A percentile compares a stretch with the other conserved stretches of the same genome.
phyloP scores from a whole-genome alignment of 2,113 vertebrate genomes.

The Acrocephalus arundinaceus region DNA sequence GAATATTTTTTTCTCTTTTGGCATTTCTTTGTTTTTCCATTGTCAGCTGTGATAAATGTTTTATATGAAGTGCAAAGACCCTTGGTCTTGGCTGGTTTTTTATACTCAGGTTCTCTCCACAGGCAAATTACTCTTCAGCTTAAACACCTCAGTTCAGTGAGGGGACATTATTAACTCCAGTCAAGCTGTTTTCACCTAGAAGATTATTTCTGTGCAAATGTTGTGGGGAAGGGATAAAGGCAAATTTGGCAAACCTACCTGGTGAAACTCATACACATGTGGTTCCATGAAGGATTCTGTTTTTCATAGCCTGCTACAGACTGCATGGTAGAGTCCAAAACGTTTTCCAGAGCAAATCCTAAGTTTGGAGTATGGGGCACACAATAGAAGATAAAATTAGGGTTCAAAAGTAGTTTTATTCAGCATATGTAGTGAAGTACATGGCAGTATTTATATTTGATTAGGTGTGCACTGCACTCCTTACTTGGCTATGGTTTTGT shows the following conservation, averaged over 20 bases:
- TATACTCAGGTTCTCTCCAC: neutral
- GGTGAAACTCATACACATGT: neutral
- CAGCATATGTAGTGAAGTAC: neutral
- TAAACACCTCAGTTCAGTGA: neutral
- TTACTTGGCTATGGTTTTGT: accelerated
- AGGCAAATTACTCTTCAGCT: neutral
- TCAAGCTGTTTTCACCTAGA: neutral
- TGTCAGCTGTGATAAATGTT: neutral
- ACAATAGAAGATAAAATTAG: neutral
- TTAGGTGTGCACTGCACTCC: neutral
- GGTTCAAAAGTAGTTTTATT: neutral
- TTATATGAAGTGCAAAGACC: neutral
- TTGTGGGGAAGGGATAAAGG: neutral
- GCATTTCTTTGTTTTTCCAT: neutral
- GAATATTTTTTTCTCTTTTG: neutral
- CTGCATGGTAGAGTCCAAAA: neutral
- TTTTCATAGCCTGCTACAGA: neutral
- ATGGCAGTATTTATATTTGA: neutral
- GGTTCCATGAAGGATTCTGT: neutral
- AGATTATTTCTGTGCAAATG: neutral
- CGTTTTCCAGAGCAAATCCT: neutral
- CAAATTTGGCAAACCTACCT: neutral
- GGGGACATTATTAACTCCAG: neutral
- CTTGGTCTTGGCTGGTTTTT: neutral
- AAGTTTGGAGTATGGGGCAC: neutral